phyloP scores from a whole-genome alignment of 2,113 vertebrate species.

The Rissa tridactyla region DNA sequence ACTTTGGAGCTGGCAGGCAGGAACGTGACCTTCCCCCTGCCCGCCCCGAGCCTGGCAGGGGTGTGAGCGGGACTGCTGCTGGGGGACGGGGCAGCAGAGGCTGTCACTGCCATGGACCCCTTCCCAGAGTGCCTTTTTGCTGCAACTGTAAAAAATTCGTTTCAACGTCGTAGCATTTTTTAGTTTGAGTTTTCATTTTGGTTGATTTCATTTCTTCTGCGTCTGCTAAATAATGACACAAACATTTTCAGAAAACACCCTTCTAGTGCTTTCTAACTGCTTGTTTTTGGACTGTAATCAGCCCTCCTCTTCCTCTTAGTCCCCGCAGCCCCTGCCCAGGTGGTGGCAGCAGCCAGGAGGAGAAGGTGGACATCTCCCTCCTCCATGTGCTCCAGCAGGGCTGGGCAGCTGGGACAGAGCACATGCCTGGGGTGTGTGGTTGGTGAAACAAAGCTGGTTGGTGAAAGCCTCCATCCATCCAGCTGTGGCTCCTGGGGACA shows the following conservation, averaged over 20 bases:
- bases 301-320: neutral
- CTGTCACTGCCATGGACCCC: neutral
- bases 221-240: neutral
- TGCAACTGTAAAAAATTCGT: neutral
- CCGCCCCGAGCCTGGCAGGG: neutral
- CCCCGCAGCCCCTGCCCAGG: neutral
- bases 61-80: neutral
- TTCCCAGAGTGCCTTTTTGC: neutral
- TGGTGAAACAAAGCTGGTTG: neutral
- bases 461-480: accelerated
- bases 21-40: neutral
- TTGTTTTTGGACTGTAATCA: neutral
- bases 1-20: neutral
- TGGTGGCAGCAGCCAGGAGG: neutral
- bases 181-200: constrained; percentile 12
- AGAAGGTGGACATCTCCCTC: neutral
- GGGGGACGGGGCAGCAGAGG: neutral
- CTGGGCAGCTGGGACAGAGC: neutral
- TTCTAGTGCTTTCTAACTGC: neutral
- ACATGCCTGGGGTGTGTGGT: neutral
- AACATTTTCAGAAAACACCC: neutral
- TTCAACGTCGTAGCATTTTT: neutral
- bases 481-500: neutral
- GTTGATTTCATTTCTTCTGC: neutral
- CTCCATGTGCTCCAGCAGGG: neutral